Base-by-base conservation (phyloP, 2,888 invertebrate genomes). In the Lasioglossum oenotherae region DNA sequence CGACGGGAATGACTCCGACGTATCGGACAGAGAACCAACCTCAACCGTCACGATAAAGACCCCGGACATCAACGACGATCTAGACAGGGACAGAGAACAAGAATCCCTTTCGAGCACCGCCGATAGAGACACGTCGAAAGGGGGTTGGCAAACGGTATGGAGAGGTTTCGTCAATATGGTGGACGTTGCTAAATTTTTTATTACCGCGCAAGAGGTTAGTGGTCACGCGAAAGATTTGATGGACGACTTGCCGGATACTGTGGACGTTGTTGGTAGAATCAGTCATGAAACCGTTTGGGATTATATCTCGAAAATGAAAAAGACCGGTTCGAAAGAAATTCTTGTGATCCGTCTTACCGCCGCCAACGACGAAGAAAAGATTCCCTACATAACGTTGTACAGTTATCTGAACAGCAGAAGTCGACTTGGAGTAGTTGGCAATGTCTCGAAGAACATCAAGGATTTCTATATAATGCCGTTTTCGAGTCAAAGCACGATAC, bases 381-480 rank as follows among this genome's bases (percentile, higher is more conserved):
- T 97, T 95, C 97, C 98, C 53, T 98, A 98, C 92, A 97, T 97
- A 88, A 97, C 98, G 38, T 96, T 99, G 80, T 99, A 98, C 95
- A 97, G 97, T 90, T 99, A 99, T 95, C 96, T 99, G 79, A 98
- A 98, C 93, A 98, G 97, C 93, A 96, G 98, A 14, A 97, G 93
- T 93, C 96, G 97, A 92, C 95, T 98, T 92, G 98, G 99, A 1
- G 99, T 99, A 6, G 97, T 99, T 60, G 98, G 98, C 87, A 97
- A 97, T 84, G 96, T 96, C 10, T 97, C 97, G 78, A 97, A 97
- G 88, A 97, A 97, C 83, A 97, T 99, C 78, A 99, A 99, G 95
- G 99, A 99, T 95, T 98, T 99, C 95, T 99, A 99, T 95, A 97
- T 99, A 87, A 97, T 98, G 92, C 99, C 99, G 0, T 95, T 99